phyloP scores from a whole-genome alignment of 37 sponge, comb jelly and placozoan genomes.

The Mnemiopsis leidyi region DNA sequence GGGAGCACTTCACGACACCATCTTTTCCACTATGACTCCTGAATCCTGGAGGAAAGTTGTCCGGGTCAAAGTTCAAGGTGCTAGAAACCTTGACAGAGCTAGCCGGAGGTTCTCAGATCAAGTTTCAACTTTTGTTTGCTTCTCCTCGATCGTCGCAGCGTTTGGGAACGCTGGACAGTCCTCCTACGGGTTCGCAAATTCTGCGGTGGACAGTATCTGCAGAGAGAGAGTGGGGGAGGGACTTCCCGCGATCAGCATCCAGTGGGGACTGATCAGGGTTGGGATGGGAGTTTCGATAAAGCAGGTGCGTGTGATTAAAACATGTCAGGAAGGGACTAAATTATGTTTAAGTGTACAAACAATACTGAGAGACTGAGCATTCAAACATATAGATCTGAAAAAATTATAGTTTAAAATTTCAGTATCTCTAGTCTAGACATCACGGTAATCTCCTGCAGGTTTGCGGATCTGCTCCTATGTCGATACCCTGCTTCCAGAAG shows the following conservation, averaged over 20 bases:
- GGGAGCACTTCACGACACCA: background rate
- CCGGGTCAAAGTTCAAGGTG: background rate
- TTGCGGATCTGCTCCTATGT: constrained; percentile 44
- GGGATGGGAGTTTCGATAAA: background rate
- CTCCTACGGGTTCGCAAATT: constrained; percentile 22
- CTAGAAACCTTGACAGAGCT: background rate
- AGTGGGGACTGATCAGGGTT: constrained; percentile 48
- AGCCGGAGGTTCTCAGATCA: background rate
- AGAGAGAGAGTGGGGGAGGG: background rate
- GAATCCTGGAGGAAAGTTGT: background rate
- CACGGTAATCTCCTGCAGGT: constrained; percentile 15
- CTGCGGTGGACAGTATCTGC: background rate
- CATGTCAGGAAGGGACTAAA: no score
- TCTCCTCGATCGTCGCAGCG: constrained; percentile 38
- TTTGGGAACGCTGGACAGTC: constrained; percentile 43
- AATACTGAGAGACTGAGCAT: no score
- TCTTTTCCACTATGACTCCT: background rate
- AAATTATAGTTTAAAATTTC: no score
- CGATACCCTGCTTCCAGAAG: background rate
- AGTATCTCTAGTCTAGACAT: no score
- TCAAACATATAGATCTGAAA: no score
- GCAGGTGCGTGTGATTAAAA: background rate
- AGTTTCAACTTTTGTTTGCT: background rate
- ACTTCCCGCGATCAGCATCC: background rate
- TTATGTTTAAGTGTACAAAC: no score